Base-by-base conservation (phyloP, 1,140 invertebrate genomes). In the Whitmania pigra region DNA sequence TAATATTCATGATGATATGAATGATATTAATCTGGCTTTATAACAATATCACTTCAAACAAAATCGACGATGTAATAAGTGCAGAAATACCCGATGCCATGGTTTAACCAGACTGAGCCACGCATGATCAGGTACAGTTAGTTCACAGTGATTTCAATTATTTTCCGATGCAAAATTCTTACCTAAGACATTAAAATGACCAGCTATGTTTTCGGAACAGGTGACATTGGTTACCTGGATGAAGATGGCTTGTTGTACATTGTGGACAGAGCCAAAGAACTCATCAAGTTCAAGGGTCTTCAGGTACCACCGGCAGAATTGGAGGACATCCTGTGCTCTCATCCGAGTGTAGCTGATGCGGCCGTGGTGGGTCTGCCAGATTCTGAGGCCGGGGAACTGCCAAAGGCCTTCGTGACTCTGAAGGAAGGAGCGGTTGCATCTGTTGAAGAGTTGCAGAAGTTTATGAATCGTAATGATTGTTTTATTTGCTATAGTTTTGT, bases 291-390 rank as follows among this genome's bases (percentile, higher is more conserved):
- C 43, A 91, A 90, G 82, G 90, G 90, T 74, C 87, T 90, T 78
- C 90, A 91, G 85, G 91, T 94, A 11, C 88, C 90, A 25, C 92
- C 92, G 27, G 89, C 90, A 1, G 90, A 93, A 83, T 83, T 94
- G 60, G 92, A 94, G 82, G 89, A 87, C 77, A 81, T 93, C 13
- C 85, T 94, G 11, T 82, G 89, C 72, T 85, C 88, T 74, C 84
- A 89, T 69, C 86, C 88, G 1, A 87, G 86, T 67, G 86, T 94
- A 3, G 85, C 85, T 13, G 90, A 93, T 80, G 89, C 87, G 20
- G 90, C 89, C 4, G 90, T 94, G 0, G 87, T 92, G 29, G 91
- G 91, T 0, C 83, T 91, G 2, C 88, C 89, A 0, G 87, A 92
- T 79, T 79, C 84, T 1, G 79, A 84, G 55, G 82, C 82, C 70